Percentiles rank a stretch among this genome's conserved stretches.
Conservation (phyloP, 2,888 invertebrate species). For the Andrena haemorrhoa region DNA sequence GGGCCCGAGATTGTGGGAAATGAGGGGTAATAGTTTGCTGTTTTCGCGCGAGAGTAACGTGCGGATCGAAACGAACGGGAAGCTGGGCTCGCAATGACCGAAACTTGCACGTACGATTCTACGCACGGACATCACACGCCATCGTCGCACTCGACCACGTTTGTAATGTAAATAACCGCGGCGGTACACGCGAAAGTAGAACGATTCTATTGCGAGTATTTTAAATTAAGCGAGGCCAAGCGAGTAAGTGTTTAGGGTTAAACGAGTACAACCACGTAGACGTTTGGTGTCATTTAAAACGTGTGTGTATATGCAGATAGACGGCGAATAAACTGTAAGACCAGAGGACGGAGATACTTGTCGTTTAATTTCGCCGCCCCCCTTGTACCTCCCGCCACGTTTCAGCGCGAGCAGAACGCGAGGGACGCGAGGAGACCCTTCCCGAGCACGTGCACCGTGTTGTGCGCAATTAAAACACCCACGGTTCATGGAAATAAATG, state of each 20-base stretch:
- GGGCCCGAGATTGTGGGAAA: neutral
- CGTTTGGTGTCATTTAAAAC: conserved; percentile 70
- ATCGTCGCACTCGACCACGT: conserved; percentile 16
- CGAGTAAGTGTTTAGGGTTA: conserved; percentile 67
- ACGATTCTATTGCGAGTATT: conserved; percentile 63
- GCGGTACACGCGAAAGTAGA: conserved; percentile 53
- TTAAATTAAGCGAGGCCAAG: conserved; percentile 59
- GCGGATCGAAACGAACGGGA: conserved; percentile 1
- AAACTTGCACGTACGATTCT: conserved; percentile 33
- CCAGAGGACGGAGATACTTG: conserved; percentile 42
- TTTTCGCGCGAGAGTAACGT: neutral
- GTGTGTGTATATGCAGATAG: conserved; percentile 68
- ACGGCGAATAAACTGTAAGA: conserved; percentile 71
- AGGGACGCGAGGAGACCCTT: too few relatives aligned
- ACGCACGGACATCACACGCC: conserved; percentile 8
- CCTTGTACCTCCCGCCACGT: neutral
- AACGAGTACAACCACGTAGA: conserved; percentile 70
- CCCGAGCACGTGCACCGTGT: too few relatives aligned
- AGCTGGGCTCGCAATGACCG: conserved; percentile 5
- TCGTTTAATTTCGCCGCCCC: neutral
- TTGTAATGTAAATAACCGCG: conserved; percentile 60
- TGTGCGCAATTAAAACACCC: too few relatives aligned
- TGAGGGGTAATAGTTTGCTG: neutral
- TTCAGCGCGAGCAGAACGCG: too few relatives aligned
- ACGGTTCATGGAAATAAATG: too few relatives aligned